These are phyloP conservation scores for Oryzias javanicus DNA, from an alignment of 2,113 vertebrate species.

Conservation along the genomic window DNA sequence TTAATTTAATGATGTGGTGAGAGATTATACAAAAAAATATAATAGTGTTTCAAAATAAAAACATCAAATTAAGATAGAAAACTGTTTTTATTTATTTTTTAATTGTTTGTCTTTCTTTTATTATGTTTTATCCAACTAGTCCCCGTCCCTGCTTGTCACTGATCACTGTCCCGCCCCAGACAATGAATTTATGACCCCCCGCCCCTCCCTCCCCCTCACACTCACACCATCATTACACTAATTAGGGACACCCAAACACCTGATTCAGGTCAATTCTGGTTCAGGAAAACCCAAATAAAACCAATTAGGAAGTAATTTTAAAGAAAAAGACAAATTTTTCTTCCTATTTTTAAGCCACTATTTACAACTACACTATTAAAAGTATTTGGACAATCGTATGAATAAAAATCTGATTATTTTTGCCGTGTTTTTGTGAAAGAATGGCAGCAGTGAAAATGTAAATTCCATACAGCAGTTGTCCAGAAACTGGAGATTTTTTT, in stretches of 20 bases:
- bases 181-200: background rate
- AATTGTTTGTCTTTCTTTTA: conserved; percentile 46
- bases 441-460: conserved; percentile 66
- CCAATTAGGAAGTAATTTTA: too few relatives aligned
- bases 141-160: conserved; percentile 57
- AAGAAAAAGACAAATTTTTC: too few relatives aligned
- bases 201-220: conserved; percentile 15
- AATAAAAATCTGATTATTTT: too few relatives aligned
- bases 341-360: too few relatives aligned
- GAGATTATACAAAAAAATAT: too few relatives aligned
- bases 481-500: conserved; percentile 75
- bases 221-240: conserved; percentile 15
- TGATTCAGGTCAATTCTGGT: background rate
- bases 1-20: background rate
- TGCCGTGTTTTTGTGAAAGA: conserved; percentile 14
- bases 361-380: too few relatives aligned
- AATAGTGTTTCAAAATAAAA: too few relatives aligned
- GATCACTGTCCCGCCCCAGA: conserved; percentile 63
- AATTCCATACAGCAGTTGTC: conserved; percentile 62
- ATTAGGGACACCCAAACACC: conserved; percentile 7
- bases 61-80: too few relatives aligned
- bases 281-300: too few relatives aligned
- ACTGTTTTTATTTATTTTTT: background rate
- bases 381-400: too few relatives aligned
- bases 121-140: conserved; percentile 39